phyloP scores from a whole-genome alignment of 2,888 invertebrate species.

The Mycalesis mineus region DNA sequence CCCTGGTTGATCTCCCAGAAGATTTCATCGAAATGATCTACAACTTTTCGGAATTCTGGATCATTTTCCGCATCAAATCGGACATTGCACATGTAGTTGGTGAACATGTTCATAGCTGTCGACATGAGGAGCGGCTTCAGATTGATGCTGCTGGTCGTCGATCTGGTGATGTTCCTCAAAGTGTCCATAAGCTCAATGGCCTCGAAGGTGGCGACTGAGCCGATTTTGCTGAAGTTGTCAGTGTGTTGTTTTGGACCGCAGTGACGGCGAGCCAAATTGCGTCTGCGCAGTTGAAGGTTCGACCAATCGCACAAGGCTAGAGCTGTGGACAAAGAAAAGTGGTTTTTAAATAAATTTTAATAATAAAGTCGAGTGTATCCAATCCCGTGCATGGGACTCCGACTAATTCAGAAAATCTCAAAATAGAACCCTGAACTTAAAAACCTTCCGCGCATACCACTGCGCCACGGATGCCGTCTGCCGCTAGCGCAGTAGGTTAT shows the following conservation, averaged over 20 bases:
- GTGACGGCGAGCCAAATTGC: slow-evolving; percentile 87
- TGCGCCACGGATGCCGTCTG: no score
- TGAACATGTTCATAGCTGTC: slow-evolving; percentile 90
- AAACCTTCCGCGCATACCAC: no score
- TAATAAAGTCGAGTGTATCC: no score
- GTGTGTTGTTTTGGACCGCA: slow-evolving; percentile 88
- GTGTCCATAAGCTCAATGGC: slow-evolving; percentile 79
- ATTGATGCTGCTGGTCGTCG: slow-evolving; percentile 65
- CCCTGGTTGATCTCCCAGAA: slow-evolving; percentile 96
- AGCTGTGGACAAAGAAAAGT: slow-evolving; percentile 78
- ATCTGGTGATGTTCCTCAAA: slow-evolving; percentile 63
- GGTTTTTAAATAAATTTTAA: background rate
- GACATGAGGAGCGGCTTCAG: slow-evolving; percentile 85
- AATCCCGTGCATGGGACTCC: no score
- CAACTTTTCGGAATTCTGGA: slow-evolving; percentile 81
- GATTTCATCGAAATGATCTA: slow-evolving; percentile 88
- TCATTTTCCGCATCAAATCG: slow-evolving; percentile 83
- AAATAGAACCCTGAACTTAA: no score
- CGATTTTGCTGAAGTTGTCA: slow-evolving; percentile 83
- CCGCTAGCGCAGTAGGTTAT: no score
- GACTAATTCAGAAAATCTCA: no score
- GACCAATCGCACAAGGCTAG: slow-evolving; percentile 94
- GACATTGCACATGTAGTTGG: slow-evolving; percentile 90
- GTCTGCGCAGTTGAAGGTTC: slow-evolving; percentile 85
- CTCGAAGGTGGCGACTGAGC: slow-evolving; percentile 83